Base-by-base conservation (phyloP, 1,140 invertebrate genomes). In the Archivesica marissinica region DNA sequence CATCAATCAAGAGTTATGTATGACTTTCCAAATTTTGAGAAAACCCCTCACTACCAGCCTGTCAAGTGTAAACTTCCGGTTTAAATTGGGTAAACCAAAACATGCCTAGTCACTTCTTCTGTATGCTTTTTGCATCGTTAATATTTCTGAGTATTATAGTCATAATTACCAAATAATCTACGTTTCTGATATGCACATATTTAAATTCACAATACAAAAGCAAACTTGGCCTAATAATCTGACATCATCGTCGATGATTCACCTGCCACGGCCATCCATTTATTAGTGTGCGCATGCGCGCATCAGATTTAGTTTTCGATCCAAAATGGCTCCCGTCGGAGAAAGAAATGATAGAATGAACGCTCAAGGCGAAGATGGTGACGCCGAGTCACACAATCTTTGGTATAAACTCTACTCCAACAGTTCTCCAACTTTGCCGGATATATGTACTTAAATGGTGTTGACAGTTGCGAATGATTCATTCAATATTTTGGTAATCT, bases 261-360 rank as follows among this genome's bases (percentile, higher is more conserved):
- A 88, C 70, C 70, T 44, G 39, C 68, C 72, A 75, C 81, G 54
- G 44, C 61, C 79, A 44, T 68, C 47, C 35, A 85, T 85, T 66
- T 68, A 77, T 68, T 70, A 68, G 77, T 82, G n/a, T 79, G 83
- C 89, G 91, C 91, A 86, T 90, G 90, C 90, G 89, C 85, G 89
- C 64, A 75, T 68, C 50, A 68, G 75, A 52, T 52, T 74, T 82
- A 86, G 74, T 81, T 83, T 87, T 89, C 86, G 87, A 79, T 84
- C 84, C 91, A 92, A 93, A 86, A 93, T 93, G 92, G 92, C 92
- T 91, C 92, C 92, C 83, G 90, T 90, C 89, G 91, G 88, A 86
- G 92, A 92, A 64, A 90, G 88, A 88, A 90, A 88, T 79, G 90
- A 91, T 64, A 91, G 85, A 88, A 89, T 90, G 89, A 90, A 89